A percentile compares a stretch with the other conserved stretches of the same genome.
Conservation (phyloP, 2,113 vertebrate genomes). For the Oreamnos americanus region DNA sequence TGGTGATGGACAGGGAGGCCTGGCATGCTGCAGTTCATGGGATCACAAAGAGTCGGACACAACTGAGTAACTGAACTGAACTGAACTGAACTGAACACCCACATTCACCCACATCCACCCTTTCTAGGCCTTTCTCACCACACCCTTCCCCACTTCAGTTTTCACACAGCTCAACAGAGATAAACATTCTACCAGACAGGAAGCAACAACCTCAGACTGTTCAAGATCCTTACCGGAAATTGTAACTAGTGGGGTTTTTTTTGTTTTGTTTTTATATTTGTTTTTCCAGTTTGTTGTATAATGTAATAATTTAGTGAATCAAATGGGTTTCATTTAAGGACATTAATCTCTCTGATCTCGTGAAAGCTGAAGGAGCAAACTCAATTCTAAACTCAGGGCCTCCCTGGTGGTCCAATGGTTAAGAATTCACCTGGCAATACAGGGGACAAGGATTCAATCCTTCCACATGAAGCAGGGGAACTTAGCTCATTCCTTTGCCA, state of each 20-base stretch:
- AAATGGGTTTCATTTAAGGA: neutral
- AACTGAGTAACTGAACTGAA: too few species aligned
- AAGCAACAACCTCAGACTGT: neutral
- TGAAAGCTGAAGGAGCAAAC: neutral
- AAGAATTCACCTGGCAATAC: neutral
- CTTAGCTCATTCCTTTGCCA: neutral
- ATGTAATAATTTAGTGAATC: neutral
- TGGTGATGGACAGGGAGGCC: too few species aligned
- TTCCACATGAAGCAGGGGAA: neutral
- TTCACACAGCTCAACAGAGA: neutral
- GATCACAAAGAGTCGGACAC: accelerated
- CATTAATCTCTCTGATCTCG: neutral
- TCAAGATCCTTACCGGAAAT: neutral
- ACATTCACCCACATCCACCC: neutral
- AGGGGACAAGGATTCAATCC: neutral
- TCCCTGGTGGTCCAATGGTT: neutral
- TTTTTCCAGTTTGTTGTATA: neutral
- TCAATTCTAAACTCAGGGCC: neutral
- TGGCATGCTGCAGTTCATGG: too few species aligned
- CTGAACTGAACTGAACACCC: too few species aligned
- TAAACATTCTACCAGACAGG: neutral
- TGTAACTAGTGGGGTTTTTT: neutral
- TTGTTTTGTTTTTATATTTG: too few species aligned
- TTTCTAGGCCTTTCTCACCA: neutral
- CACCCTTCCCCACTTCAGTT: neutral